Percentiles rank a stretch among this genome's conserved stretches.
Evolutionary conservation across 1,140 invertebrate species (phyloP).

Genomic region (Penaeus vannamei): DNA sequence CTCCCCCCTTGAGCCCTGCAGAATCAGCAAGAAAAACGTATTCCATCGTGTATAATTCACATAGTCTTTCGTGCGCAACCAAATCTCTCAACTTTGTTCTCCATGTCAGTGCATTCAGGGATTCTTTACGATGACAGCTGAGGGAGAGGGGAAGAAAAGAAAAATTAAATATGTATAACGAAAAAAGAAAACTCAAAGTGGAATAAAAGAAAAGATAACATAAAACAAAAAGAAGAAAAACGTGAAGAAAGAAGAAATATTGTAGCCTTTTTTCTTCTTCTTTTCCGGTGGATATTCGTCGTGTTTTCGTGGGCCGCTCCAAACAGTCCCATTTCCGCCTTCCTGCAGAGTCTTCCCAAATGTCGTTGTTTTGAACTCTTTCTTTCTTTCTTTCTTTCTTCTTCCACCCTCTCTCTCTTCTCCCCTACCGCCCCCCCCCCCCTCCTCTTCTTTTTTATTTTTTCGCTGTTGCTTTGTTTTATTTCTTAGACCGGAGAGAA

Average conservation of each 20-base stretch:
- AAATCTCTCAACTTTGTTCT: conserved; percentile 23
- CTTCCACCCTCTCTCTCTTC: no score
- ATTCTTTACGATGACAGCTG: conserved; percentile 27
- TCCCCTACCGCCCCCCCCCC: not conserved
- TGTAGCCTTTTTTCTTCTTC: not conserved
- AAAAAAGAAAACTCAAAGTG: not conserved
- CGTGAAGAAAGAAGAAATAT: not conserved
- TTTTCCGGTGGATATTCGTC: conserved; percentile 11
- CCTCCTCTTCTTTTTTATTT: not conserved
- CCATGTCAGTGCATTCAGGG: conserved; percentile 7
- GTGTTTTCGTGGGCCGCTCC: not conserved
- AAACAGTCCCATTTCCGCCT: conserved; percentile 16
- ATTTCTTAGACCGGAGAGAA: not conserved
- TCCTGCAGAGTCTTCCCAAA: conserved; percentile 5
- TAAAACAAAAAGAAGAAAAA: not conserved
- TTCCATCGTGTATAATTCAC: no score
- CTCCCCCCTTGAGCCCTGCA: no score
- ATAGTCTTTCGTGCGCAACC: no score
- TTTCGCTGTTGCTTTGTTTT: not conserved
- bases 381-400: not conserved
- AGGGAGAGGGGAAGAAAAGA: not conserved
- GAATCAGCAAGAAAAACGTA: no score
- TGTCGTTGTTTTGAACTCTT: not conserved
- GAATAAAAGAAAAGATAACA: not conserved
- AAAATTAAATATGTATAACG: not conserved